These are phyloP conservation scores for Horisme vitalbata DNA, from an alignment of 2,888 invertebrate genomes.

Conservation along the genomic window DNA sequence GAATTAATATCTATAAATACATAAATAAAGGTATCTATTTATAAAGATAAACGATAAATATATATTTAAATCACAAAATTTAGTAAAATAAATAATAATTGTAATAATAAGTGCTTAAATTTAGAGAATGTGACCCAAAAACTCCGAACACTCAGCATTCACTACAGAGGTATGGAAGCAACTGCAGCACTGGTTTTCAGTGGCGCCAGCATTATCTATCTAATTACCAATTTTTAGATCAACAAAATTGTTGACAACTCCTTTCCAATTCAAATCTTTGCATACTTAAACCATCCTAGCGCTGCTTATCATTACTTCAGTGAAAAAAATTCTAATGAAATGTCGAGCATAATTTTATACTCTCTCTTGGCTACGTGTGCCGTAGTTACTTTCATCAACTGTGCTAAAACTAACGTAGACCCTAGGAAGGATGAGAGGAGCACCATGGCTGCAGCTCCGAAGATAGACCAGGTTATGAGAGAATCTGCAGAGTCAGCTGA, in stretches of 20 bases:
- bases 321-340: conserved; percentile 1
- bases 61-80: no score
- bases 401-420: conserved; percentile 1
- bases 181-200: no score
- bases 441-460: neutral
- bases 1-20: no score
- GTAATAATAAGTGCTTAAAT: no score
- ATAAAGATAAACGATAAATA: no score
- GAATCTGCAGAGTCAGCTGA: conserved; percentile 18
- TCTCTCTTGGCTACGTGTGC: conserved; percentile 2
- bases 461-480: conserved; percentile 16
- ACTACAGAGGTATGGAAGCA: no score
- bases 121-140: no score
- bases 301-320: neutral
- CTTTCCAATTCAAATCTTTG: conserved; percentile 5
- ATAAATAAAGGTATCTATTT: no score
- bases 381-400: neutral
- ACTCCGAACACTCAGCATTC: no score
- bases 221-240: no score
- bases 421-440: neutral
- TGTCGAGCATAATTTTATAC: conserved; percentile 6
- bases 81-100: no score
- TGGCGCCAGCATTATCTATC: no score
- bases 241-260: conserved; percentile 6
- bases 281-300: conserved; percentile 7